These are phyloP conservation scores for Karalla daura DNA, from an alignment of 2,797 vertebrate genomes.

Conservation along the genomic window DNA sequence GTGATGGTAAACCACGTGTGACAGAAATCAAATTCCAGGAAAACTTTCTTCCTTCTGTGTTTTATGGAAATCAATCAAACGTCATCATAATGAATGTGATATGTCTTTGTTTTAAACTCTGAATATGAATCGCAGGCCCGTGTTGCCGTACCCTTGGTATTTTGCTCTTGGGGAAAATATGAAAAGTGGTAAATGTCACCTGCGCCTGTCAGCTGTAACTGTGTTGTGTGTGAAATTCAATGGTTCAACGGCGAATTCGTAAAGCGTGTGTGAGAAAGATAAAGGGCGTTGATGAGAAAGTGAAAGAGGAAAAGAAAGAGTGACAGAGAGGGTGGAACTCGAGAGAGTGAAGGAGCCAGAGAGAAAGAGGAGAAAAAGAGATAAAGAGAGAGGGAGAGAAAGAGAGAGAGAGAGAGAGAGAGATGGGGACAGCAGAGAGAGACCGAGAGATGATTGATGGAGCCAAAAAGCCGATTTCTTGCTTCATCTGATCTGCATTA, in stretches of 20 bases:
- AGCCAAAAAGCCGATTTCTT: constrained; percentile 80
- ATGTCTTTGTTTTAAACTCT: constrained; percentile 33
- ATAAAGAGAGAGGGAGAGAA: constrained; percentile 39
- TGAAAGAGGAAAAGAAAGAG: constrained; percentile 33
- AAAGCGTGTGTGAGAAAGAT: constrained; percentile 54
- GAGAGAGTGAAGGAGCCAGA: constrained; percentile 47
- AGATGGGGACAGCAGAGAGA: constrained; percentile 41
- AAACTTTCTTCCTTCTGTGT: too few species aligned
- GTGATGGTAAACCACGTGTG: neutral
- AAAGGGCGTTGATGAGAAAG: constrained; percentile 46
- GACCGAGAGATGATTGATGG: constrained; percentile 75
- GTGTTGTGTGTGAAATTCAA: constrained; percentile 50
- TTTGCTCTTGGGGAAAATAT: constrained; percentile 34
- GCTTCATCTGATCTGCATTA: constrained; percentile 84
- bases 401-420: constrained; percentile 46
- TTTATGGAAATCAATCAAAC: constrained; percentile 14
- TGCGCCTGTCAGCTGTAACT: constrained; percentile 44
- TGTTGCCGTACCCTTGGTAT: constrained; percentile 19
- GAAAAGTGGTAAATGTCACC: constrained; percentile 61
- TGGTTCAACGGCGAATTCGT: constrained; percentile 49
- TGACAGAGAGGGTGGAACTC: constrained; percentile 24
- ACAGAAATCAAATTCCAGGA: neutral
- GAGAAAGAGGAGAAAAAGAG: constrained; percentile 42
- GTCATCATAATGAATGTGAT: constrained; percentile 20
- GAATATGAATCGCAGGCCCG: constrained; percentile 4